phyloP scores from a whole-genome alignment of 2,888 invertebrate species.

The Catocala fraxini region DNA sequence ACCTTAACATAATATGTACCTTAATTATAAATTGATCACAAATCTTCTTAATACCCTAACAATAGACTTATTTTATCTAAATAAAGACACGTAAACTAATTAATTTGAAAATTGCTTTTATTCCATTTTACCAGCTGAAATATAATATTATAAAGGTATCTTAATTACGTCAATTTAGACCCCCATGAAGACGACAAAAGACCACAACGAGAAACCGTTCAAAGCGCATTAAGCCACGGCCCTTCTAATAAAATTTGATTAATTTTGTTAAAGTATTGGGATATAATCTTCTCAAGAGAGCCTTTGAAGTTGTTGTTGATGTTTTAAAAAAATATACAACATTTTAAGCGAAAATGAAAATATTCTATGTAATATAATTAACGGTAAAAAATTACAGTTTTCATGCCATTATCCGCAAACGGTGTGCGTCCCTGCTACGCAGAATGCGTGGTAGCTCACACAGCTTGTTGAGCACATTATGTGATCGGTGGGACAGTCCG shows the following conservation, averaged over 20 bases:
- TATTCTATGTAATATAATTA: no score
- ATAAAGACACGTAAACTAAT: constrained; percentile 32
- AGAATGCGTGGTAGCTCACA: no score
- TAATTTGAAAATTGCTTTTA: constrained; percentile 35
- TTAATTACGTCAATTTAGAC: constrained; percentile 53
- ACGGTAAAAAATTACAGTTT: no score
- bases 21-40: neutral
- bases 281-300: constrained; percentile 43
- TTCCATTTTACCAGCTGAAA: constrained; percentile 43
- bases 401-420: no score
- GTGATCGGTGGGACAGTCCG: no score
- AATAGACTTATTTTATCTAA: constrained; percentile 1
- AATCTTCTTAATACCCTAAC: no score
- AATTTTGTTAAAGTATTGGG: constrained; percentile 44
- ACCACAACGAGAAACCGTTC: constrained; percentile 46
- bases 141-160: constrained; percentile 46
- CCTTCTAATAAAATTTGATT: constrained; percentile 52
- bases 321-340: constrained; percentile 15
- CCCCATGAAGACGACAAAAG: constrained; percentile 47
- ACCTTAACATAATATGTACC: constrained; percentile 10
- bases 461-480: no score
- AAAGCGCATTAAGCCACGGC: constrained; percentile 42
- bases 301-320: constrained; percentile 35
- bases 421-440: no score
- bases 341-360: constrained; percentile 18